Conservation (phyloP, 1,140 invertebrate species). For the Drosophila prosaltans region DNA sequence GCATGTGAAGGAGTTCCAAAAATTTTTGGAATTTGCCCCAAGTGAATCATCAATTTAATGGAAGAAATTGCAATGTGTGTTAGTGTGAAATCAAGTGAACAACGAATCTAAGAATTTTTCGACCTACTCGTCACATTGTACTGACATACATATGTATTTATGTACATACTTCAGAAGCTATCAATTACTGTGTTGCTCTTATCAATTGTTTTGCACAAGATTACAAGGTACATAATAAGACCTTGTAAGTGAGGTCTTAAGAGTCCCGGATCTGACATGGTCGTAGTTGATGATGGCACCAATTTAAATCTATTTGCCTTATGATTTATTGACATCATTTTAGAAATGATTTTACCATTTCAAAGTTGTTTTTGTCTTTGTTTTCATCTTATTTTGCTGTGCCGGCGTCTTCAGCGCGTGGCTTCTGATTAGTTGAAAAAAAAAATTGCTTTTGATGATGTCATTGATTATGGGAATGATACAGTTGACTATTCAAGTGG, state of each 20-base stretch:
- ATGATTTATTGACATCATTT: slow-evolving; percentile 65
- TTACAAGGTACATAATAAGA: neutral
- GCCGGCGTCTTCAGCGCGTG: slow-evolving; percentile 54
- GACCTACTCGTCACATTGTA: neutral
- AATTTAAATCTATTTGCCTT: neutral
- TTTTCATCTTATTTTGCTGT: slow-evolving; percentile 4
- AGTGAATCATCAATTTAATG: neutral
- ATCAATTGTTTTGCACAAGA: neutral
- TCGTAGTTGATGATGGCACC: neutral
- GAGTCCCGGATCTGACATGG: neutral
- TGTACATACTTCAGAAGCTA: neutral
- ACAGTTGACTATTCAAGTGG: slow-evolving; percentile 25
- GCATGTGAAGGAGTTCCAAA: slow-evolving; percentile 26
- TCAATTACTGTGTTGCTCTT: neutral
- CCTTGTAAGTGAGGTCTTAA: neutral
- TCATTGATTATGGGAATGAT: slow-evolving; percentile 56
- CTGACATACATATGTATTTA: neutral
- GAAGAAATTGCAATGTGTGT: neutral
- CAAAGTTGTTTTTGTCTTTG: slow-evolving; percentile 37
- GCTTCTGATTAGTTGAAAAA: slow-evolving; percentile 31
- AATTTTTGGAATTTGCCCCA: neutral
- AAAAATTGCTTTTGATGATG: slow-evolving; percentile 62
- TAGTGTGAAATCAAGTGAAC: neutral
- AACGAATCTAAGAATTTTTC: slow-evolving; percentile 2
- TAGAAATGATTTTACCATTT: slow-evolving; percentile 36